Evolutionary conservation across 2,888 invertebrate species (phyloP), one percentile per base, ranked within the genome.

Genomic region (Phyto melanocephala): DNA sequence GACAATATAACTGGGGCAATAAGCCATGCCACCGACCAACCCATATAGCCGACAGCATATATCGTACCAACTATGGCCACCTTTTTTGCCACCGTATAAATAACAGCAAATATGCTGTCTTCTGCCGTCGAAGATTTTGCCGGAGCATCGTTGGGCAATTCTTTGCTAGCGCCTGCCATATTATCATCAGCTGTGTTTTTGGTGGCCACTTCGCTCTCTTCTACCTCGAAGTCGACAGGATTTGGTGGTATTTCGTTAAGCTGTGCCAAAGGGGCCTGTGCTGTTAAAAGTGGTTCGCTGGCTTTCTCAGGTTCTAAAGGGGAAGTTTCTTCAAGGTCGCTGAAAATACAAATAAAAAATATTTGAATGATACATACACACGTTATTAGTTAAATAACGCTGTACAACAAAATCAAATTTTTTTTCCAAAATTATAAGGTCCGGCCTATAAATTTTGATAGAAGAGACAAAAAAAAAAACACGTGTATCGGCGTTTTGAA

Each of bases 41-140:
- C 95, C 95, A 96, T 95, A 88, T 96, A 96, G 1, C 96, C 96
- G 63, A 95, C 94, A 68, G 96, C 90, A 91, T 96, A 97, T 54
- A 96, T 94, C 8, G 93, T 92, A 24, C 96, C 95, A 28, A 96
- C 95, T 70, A 95, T 92, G 67, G 94, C 93, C 56, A 95, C 93
- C 92, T 95, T 95, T 89, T 95, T 95, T 35, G 93, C 92, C 83
- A 94, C 92, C 86, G 93, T 92, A 86, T 94, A 94, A 68, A 95
- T 91, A 84, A 94, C 90, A 24, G 94, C 92, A 68, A 94, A 88
- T 74, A 95, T 93, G 89, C 92, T 92, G 40, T 88, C 88, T 33
- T 89, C 90, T 10, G 86, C 84, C 24, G 80, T 63, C 5, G 83
- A 70, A 20, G 60, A 0, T 33, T 80, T 80, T 11, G 56, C 52